Percentiles rank a stretch among this genome's conserved stretches.
phyloP scores from a whole-genome alignment of 2,113 vertebrate species.

The Neopipo cinnamomea region DNA sequence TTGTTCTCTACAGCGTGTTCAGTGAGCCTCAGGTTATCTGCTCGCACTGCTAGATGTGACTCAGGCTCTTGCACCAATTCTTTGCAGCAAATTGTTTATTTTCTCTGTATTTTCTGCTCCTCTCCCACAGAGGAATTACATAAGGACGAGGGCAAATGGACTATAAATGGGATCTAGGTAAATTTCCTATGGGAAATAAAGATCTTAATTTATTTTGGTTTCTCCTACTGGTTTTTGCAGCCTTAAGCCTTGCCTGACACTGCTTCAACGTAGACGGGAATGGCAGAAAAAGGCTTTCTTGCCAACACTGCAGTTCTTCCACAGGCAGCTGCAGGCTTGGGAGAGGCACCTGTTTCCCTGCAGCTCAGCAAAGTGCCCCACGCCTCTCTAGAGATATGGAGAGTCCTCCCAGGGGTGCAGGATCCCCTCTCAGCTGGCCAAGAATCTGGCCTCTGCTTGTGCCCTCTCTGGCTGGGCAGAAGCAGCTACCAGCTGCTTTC shows the following conservation, averaged over 20 bases:
- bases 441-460: neutral
- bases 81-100: conserved; percentile 18
- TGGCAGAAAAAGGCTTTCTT: neutral
- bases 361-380: rapidly evolving
- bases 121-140: neutral
- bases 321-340: neutral
- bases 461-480: neutral
- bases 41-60: neutral
- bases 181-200: conserved; percentile 36
- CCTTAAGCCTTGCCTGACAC: neutral
- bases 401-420: neutral
- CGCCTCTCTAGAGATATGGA: rapidly evolving
- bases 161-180: conserved; percentile 31
- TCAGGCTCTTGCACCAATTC: conserved; percentile 15
- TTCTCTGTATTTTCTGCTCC: neutral
- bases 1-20: neutral
- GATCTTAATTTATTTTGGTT: neutral
- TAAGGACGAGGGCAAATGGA: conserved; percentile 17
- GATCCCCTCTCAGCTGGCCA: neutral
- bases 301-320: neutral
- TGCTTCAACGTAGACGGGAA: neutral
- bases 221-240: conserved; percentile 3
- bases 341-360: neutral
- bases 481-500: neutral
- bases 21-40: neutral